Evolutionary conservation across 1,140 invertebrate species (phyloP).

Genomic region (Musca vetustissima): DNA sequence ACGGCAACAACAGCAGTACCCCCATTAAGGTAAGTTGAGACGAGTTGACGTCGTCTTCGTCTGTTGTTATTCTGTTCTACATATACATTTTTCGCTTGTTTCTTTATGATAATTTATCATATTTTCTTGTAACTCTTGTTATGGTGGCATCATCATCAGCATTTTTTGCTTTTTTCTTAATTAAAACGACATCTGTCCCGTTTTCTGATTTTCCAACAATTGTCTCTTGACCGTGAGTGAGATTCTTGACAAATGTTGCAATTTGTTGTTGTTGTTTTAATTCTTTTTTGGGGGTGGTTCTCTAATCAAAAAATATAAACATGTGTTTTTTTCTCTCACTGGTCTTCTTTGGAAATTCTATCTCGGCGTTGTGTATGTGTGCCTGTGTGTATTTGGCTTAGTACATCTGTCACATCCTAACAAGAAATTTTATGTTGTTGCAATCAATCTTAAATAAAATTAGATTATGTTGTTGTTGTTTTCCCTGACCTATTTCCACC

Average conservation of each 20-base stretch:
- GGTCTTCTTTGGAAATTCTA: neutral
- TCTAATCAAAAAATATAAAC: neutral
- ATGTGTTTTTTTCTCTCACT: neutral
- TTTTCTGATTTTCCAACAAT: too few relatives aligned
- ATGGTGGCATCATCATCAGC: neutral
- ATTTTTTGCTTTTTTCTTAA: too few relatives aligned
- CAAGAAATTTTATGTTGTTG: neutral
- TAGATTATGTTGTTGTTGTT: neutral
- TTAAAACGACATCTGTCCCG: too few relatives aligned
- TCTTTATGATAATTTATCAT: neutral
- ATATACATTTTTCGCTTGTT: neutral
- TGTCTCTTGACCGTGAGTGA: too few relatives aligned
- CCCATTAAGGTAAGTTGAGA: neutral
- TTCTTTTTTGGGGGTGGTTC: neutral
- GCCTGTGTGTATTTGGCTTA: too few relatives aligned
- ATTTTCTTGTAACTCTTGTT: neutral
- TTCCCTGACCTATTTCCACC: constrained; percentile 15
- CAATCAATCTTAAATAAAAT: neutral
- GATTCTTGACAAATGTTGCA: constrained; percentile 5
- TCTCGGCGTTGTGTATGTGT: neutral
- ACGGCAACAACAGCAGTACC: neutral
- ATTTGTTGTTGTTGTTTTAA: neutral
- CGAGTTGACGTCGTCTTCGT: neutral
- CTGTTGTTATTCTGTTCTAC: neutral
- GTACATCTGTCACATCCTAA: neutral